phyloP scores from a whole-genome alignment of 2,888 invertebrate species.

The Achlya flavicornis region DNA sequence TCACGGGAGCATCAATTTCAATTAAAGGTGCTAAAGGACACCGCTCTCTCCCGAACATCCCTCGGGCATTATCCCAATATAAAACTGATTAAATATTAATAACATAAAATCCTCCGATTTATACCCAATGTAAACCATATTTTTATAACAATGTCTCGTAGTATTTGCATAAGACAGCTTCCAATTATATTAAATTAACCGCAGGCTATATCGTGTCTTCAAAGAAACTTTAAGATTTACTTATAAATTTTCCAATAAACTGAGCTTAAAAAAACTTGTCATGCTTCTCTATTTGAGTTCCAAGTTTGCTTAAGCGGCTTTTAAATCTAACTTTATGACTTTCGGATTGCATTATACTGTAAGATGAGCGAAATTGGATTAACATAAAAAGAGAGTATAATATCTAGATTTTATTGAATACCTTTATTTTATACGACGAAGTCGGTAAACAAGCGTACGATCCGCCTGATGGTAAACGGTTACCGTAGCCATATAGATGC shows the following conservation, averaged over 20 bases:
- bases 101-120: conserved; percentile 2
- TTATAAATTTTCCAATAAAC: conserved; percentile 21
- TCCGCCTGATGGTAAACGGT: too few species aligned
- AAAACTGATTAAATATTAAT: conserved; percentile 6
- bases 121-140: neutral
- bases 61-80: conserved; percentile 1
- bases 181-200: neutral
- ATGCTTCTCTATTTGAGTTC: conserved; percentile 36
- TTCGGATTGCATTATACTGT: conserved; percentile 58
- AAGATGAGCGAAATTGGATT: conserved; percentile 54
- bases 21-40: neutral
- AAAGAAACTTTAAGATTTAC: conserved; percentile 19
- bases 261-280: conserved; percentile 31
- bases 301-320: conserved; percentile 49
- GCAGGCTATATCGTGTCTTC: conserved; percentile 8
- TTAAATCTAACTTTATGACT: conserved; percentile 58
- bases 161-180: neutral
- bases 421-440: neutral
- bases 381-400: conserved; percentile 34
- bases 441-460: too few species aligned
- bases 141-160: conserved; percentile 1
- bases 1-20: neutral
- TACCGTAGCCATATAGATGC: too few species aligned
- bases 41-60: neutral
- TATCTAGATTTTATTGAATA: conserved; percentile 4